Evolutionary conservation across 2,888 invertebrate species (phyloP).

Genomic region (Pyrocoelia pectoralis): DNA sequence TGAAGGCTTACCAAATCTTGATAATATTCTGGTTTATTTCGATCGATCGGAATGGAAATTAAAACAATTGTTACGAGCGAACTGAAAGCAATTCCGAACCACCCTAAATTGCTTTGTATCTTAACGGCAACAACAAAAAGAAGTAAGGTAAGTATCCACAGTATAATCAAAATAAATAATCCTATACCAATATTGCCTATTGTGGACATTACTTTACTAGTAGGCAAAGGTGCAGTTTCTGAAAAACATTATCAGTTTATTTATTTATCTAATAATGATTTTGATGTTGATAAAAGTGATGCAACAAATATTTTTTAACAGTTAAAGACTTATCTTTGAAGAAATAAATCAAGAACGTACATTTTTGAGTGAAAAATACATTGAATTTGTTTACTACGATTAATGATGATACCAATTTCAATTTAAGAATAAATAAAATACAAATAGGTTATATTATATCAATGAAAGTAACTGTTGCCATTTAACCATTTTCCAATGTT

Average conservation of each 20-base stretch:
- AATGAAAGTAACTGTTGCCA: too few species aligned
- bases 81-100: slow-evolving; percentile 65
- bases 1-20: not conserved
- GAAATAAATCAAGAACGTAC: not conserved
- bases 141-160: slow-evolving; percentile 71
- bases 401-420: too few species aligned
- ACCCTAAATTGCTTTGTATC: slow-evolving; percentile 71
- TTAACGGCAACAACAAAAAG: slow-evolving; percentile 71
- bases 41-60: slow-evolving; percentile 65
- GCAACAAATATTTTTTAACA: not conserved
- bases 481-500: too few species aligned
- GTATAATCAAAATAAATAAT: slow-evolving; percentile 69
- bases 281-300: not conserved
- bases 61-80: slow-evolving; percentile 67
- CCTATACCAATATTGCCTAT: slow-evolving; percentile 68
- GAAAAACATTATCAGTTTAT: slow-evolving; percentile 4
- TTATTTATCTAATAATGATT: not conserved
- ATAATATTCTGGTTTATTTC: slow-evolving; percentile 30
- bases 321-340: not conserved
- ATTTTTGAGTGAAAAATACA: not conserved
- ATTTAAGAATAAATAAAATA: too few species aligned
- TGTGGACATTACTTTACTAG: slow-evolving; percentile 41
- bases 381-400: too few species aligned
- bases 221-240: slow-evolving; percentile 12
- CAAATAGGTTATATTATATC: too few species aligned